phyloP scores from a whole-genome alignment of 2,113 vertebrate genomes.

The Eurystomus gularis region DNA sequence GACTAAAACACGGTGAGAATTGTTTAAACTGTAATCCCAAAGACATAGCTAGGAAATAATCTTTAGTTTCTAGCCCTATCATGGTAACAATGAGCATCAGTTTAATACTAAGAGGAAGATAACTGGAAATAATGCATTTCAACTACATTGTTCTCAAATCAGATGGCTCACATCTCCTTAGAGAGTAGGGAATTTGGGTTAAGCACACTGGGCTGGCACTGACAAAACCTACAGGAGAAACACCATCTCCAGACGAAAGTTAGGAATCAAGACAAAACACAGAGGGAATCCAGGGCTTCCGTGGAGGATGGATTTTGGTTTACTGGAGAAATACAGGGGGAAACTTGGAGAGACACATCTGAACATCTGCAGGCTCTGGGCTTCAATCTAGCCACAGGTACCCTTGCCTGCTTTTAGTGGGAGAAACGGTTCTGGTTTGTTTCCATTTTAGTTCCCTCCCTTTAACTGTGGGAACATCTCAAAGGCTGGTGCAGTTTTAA shows the following conservation, averaged over 20 bases:
- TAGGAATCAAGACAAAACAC: background rate
- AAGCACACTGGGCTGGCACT: background rate
- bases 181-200: slow-evolving; percentile 16
- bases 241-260: background rate
- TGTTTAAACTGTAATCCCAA: background rate
- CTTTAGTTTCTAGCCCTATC: background rate
- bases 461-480: background rate
- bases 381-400: background rate
- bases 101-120: slow-evolving; percentile 21
- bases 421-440: background rate
- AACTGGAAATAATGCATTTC: slow-evolving; percentile 33
- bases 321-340: background rate
- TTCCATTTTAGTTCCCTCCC: background rate
- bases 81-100: background rate
- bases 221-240: background rate
- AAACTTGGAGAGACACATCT: background rate
- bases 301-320: background rate
- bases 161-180: background rate
- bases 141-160: background rate
- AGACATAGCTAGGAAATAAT: background rate
- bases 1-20: background rate
- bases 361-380: background rate
- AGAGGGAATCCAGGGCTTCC: background rate
- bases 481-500: background rate
- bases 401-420: background rate